Conservation (phyloP, 2,113 vertebrate species). For the Rutilus rutilus region DNA sequence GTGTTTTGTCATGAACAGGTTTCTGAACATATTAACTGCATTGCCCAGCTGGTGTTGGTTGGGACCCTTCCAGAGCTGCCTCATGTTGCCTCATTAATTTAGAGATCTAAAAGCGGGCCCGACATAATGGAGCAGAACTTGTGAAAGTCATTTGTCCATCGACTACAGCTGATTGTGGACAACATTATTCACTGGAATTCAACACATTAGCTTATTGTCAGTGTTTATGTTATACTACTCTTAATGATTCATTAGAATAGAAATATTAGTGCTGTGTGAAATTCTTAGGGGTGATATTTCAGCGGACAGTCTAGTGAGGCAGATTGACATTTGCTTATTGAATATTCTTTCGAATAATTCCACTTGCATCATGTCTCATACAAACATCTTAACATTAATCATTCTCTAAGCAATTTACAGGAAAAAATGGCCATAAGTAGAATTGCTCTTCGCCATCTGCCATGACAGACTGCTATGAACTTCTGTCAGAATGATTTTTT, state of each 20-base stretch:
- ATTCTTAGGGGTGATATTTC: not conserved
- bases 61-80: conserved; percentile 55
- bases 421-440: not conserved
- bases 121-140: conserved; percentile 39
- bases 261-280: not conserved
- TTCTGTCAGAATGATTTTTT: not conserved
- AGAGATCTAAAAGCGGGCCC: conserved; percentile 52
- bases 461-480: conserved; percentile 6
- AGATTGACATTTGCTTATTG: conserved; percentile 8
- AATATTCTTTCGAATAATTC: conserved; percentile 26
- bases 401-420: conserved; percentile 27
- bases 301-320: not conserved
- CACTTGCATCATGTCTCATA: not conserved
- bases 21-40: conserved; percentile 73
- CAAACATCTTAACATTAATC: conserved; percentile 12
- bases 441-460: conserved; percentile 23
- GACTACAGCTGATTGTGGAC: conserved; percentile 26
- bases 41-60: conserved; percentile 64
- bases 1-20: conserved; percentile 64
- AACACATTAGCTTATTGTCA: conserved; percentile 15
- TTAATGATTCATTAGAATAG: not conserved
- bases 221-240: not conserved
- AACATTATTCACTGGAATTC: conserved; percentile 32
- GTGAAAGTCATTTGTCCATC: conserved; percentile 37
- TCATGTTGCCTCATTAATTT: conserved; percentile 66